phyloP scores from a whole-genome alignment of 2,888 invertebrate species.

The Rugalucina vietnamica region DNA sequence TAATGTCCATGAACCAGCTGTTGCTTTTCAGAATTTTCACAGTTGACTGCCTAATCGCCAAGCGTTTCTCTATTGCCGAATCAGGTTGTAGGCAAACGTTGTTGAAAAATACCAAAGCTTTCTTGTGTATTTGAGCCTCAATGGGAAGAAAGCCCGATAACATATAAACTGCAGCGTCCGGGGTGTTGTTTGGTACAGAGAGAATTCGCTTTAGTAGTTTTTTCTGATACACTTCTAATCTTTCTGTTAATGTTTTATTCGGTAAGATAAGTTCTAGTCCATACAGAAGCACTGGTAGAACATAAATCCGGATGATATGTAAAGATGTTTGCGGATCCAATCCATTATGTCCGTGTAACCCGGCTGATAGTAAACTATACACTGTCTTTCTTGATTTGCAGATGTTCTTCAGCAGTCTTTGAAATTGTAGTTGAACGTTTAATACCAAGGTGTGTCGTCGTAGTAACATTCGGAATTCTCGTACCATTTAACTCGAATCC shows the following conservation, averaged over 20 bases:
- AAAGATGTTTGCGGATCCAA: constrained; percentile 9
- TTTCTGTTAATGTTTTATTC: background rate
- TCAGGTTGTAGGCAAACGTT: constrained; percentile 13
- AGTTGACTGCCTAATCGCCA: constrained; percentile 5
- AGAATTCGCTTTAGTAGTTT: constrained; percentile 14
- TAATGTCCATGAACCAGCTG: constrained; percentile 26
- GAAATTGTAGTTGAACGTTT: background rate
- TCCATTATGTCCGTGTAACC: constrained; percentile 14
- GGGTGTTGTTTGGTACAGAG: constrained; percentile 11
- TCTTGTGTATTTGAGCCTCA: constrained; percentile 20
- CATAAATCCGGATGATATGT: constrained; percentile 15
- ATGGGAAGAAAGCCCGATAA: constrained; percentile 22
- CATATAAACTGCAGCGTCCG: constrained; percentile 20
- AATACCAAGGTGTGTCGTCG: background rate
- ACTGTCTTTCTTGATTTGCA: background rate
- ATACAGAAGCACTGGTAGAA: constrained; percentile 9
- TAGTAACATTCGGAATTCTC: background rate
- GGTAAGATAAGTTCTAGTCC: constrained; percentile 22
- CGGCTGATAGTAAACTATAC: constrained; percentile 15
- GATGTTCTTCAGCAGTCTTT: background rate
- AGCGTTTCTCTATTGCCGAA: background rate
- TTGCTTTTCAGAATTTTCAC: background rate
- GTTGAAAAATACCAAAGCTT: constrained; percentile 3
- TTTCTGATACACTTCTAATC: constrained; percentile 20
- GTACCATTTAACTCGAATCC: background rate